These are phyloP conservation scores for Gasteruption jaculator DNA, from an alignment of 2,888 invertebrate genomes.

Conservation along the genomic window DNA sequence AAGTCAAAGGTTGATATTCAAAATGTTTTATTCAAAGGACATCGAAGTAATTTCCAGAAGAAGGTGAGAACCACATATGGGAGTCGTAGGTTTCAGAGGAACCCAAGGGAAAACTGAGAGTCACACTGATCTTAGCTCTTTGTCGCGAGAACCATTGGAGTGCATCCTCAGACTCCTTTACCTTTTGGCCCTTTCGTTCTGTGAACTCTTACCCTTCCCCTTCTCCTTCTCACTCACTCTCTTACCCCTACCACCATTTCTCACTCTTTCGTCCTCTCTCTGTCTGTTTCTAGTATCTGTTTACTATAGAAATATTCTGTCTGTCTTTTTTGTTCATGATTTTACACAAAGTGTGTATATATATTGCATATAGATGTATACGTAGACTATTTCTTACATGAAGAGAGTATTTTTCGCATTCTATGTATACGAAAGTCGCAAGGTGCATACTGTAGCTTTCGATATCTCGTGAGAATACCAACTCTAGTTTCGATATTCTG, in stretches of 20 bases:
- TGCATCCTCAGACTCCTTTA: conserved; percentile 31
- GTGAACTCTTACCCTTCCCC: conserved; percentile 13
- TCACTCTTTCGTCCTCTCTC: too few relatives aligned
- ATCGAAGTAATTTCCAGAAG: too few relatives aligned
- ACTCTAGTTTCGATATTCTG: conserved; percentile 32
- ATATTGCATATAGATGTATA: too few relatives aligned
- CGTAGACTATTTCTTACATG: too few relatives aligned
- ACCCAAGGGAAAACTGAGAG: conserved; percentile 40
- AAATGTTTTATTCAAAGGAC: too few relatives aligned
- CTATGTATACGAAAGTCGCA: conserved; percentile 23
- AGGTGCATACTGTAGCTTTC: conserved; percentile 36
- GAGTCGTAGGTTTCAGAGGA: conserved; percentile 27
- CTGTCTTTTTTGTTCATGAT: too few relatives aligned
- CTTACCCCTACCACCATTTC: conserved; percentile 15
- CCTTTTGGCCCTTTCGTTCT: conserved; percentile 5
- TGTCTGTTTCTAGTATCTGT: too few relatives aligned
- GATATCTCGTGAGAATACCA: conserved; percentile 34
- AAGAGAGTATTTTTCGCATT: too few relatives aligned
- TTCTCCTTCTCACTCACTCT: conserved; percentile 15
- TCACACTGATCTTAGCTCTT: conserved; percentile 47
- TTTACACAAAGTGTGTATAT: too few relatives aligned
- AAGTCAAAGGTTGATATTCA: too few relatives aligned
- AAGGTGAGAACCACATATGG: conserved; percentile 35
- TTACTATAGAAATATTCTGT: too few relatives aligned
- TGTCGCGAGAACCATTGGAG: conserved; percentile 40